Evolutionary conservation across 2,888 invertebrate genomes (phyloP), one percentile per base, ranked within the genome.

Genomic region (Tinea semifulvella): DNA sequence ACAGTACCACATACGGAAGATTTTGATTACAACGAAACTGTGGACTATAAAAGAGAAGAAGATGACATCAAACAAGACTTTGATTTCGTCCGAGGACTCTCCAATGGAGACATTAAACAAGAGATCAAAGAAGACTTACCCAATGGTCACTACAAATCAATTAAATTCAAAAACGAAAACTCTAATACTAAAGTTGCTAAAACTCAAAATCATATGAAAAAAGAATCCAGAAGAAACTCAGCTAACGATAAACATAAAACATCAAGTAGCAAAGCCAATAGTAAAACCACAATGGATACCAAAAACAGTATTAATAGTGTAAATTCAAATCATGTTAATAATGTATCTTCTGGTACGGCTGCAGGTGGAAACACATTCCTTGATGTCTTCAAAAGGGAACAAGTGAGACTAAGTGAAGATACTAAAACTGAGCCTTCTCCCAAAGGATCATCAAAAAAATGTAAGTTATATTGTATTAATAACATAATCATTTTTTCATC

Each of bases 1-100:
- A 80, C 80, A 46, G 80, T 80, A 3, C 68, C 71, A 53, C 71
- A 80, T 49, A 77, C 80, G n/a, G 80, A 80, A 54, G 80, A 80
- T 53, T 70, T 67, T 50, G 62, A 70, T 47, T 74, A 71, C 51
- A 54, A 68, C 43, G 77, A 79, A 43, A 17, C 22, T 19, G 20
- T 22, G n/a, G 40, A 40, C 2, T 40, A 13, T 43, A 43, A 31
- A 43, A n/a, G n/a, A n/a, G 26, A 22, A 6, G 43, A 31, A 4
- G 16, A 18, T 7, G 13, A 20, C 5, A 8, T 71, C 8, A 64
- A 51, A 52, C 68, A 67, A 54, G 74, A 74, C 47, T 50, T 65
- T 44, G 68, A 72, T 57, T 56, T 66, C 47, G 56, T 64, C 47
- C 60, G 56, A 50, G 55, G 61, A 42, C 60, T 70, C 47, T 61